Conservation (phyloP, 2,797 vertebrate species). For the Amazona ochrocephala region DNA sequence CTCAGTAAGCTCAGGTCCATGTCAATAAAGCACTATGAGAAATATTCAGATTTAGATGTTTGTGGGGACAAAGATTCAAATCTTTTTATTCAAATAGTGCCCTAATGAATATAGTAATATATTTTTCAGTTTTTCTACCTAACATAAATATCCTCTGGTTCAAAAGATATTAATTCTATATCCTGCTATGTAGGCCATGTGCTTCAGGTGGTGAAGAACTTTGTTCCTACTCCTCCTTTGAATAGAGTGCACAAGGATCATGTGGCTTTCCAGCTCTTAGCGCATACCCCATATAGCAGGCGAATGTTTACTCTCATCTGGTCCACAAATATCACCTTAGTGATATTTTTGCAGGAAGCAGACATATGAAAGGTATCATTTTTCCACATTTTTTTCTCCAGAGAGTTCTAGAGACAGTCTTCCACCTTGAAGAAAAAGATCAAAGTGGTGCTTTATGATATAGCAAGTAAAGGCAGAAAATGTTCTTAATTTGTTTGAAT, state of each 20-base stretch:
- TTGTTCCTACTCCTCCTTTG: not conserved
- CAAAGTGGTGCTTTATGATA: not conserved
- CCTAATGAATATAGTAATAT: not conserved
- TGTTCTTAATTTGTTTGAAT: not conserved
- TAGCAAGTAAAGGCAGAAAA: not conserved
- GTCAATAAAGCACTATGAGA: not conserved
- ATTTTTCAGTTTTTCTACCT: not conserved
- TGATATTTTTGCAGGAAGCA: not conserved
- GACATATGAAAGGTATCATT: not conserved
- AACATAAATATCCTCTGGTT: not conserved
- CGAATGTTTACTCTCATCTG: not conserved
- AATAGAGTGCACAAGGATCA: rapidly evolving
- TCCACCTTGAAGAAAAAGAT: not conserved
- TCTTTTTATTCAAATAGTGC: not conserved
- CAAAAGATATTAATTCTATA: not conserved
- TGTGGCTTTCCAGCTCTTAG: not conserved
- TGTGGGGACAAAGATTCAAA: not conserved
- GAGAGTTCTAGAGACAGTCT: not conserved
- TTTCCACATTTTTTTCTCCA: not conserved
- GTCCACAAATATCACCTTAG: not conserved
- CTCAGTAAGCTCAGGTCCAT: not conserved
- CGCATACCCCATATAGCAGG: not conserved
- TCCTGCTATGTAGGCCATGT: not conserved
- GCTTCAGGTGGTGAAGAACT: not conserved
- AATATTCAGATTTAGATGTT: not conserved